phyloP scores from a whole-genome alignment of 2,888 invertebrate genomes.

The Pocota personata region DNA sequence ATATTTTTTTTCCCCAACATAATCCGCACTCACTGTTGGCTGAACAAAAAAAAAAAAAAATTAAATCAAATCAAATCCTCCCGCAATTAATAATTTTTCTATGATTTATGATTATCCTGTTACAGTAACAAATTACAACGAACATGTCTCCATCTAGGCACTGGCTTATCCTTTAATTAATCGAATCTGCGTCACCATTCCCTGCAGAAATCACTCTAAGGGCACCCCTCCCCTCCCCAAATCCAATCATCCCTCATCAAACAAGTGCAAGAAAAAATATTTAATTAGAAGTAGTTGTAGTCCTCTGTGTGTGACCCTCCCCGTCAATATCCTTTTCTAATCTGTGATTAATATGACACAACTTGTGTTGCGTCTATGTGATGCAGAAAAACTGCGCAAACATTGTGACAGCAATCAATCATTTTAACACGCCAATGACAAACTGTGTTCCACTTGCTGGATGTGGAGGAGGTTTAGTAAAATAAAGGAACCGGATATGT shows the following conservation, averaged over 20 bases:
- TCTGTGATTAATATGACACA: conserved; percentile 71
- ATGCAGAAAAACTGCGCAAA: conserved; percentile 68
- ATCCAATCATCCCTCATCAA: not conserved
- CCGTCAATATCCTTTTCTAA: conserved; percentile 22
- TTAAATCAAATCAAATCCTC: not conserved
- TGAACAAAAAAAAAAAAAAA: not conserved
- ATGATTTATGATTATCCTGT: conserved; percentile 56
- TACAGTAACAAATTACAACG: conserved; percentile 40
- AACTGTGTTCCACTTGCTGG: conserved; percentile 37
- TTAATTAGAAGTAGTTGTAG: conserved; percentile 46
- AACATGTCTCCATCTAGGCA: conserved; percentile 54
- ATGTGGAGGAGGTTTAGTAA: not conserved
- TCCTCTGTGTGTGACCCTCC: not conserved
- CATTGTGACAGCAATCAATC: conserved; percentile 79
- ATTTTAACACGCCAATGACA: conserved; percentile 76
- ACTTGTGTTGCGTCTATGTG: conserved; percentile 49
- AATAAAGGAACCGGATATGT: conserved; percentile 63
- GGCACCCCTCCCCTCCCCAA: not conserved
- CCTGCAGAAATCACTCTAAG: not conserved
- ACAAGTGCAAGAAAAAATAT: conserved; percentile 1
- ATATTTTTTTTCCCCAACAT: not conserved
- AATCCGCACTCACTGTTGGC: not conserved
- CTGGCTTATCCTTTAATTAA: conserved; percentile 63
- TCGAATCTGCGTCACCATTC: conserved; percentile 50
- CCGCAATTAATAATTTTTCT: conserved; percentile 50